Evolutionary conservation across 2,113 vertebrate genomes (phyloP).

Genomic region (Podarcis cretensis): DNA sequence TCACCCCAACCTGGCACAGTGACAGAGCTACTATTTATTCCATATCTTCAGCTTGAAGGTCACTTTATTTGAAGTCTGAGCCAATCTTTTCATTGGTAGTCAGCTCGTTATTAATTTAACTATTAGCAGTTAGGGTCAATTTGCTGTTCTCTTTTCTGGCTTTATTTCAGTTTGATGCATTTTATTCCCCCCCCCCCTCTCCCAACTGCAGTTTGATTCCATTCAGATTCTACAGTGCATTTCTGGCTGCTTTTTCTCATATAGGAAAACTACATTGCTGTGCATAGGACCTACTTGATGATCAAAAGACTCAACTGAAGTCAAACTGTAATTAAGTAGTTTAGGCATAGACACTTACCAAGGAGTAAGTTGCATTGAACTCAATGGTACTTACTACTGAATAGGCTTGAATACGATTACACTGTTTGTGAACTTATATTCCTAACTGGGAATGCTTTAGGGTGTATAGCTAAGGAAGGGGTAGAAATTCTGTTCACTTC

Average conservation of each 20-base stretch:
- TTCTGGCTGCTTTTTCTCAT: too few relatives aligned
- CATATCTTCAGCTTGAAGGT: neutral
- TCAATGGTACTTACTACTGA: neutral
- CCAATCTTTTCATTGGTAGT: neutral
- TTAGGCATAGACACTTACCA: neutral
- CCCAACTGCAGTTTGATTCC: neutral
- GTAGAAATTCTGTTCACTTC: too few relatives aligned
- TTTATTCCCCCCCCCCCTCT: too few relatives aligned
- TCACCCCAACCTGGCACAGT: neutral
- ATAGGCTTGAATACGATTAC: neutral
- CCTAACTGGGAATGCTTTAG: neutral
- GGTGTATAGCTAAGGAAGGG: too few relatives aligned
- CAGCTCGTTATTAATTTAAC: neutral
- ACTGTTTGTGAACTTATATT: neutral
- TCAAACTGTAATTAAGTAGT: neutral
- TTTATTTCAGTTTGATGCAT: neutral
- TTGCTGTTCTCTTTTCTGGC: neutral
- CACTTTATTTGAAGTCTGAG: neutral
- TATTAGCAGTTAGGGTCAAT: neutral
- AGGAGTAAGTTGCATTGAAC: neutral
- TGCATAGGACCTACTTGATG: neutral
- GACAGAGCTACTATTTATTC: neutral
- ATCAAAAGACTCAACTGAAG: neutral
- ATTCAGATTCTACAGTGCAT: neutral
- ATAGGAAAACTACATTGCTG: neutral